Base-by-base conservation (phyloP, 2,113 vertebrate species). In the Macrotus californicus region DNA sequence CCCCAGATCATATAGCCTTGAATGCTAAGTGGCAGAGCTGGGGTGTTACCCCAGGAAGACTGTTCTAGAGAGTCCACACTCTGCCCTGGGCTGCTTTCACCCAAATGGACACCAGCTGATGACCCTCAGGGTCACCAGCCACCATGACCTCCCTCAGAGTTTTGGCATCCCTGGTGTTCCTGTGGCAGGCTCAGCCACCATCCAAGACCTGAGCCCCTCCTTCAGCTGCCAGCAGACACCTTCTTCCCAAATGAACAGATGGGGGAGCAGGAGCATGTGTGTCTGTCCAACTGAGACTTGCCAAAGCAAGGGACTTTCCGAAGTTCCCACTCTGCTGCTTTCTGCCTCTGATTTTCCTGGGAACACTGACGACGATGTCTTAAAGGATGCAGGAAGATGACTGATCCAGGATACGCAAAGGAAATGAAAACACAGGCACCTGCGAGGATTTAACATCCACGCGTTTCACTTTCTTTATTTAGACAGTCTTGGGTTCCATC, bases 231-330 rank as follows among this genome's bases (percentile, higher is more conserved):
- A 70, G 83, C 52, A 43, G 86, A 31, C 7, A 2, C 24, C 72
- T 21, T n/a, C 43, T 50, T 36, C 48, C 48, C 0, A 2, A 21
- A 61, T 22, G 22, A 80, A 66, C 69, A 67, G 86, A 75, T 18
- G 36, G 48, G 36, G 12, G 5, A 75, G 16, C 26, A 13, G 41
- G 5, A 61, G 50, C 46, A 59, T 24, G 54, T 18, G 24, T 54
- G 36, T 73, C 39, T 16, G 5, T 75, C 34, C 36, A 46, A 26
- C 34, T 2, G 29, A 0, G 8, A 50, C 59, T 13, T 70, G 87
- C 56, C 72, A 26, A 15, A 61, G 67, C 4, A 0, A 52, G 97
- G 96, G 91, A 43, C 69, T 97, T 97, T 89, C 96, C 94, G 12
- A 36, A 21, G 79, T 22, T 69, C 86, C 93, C 52, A 8, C 31